Evolutionary conservation across 1,140 invertebrate genomes (phyloP), one percentile per base, ranked within the genome.

Genomic region (Drosophila carrolli): DNA sequence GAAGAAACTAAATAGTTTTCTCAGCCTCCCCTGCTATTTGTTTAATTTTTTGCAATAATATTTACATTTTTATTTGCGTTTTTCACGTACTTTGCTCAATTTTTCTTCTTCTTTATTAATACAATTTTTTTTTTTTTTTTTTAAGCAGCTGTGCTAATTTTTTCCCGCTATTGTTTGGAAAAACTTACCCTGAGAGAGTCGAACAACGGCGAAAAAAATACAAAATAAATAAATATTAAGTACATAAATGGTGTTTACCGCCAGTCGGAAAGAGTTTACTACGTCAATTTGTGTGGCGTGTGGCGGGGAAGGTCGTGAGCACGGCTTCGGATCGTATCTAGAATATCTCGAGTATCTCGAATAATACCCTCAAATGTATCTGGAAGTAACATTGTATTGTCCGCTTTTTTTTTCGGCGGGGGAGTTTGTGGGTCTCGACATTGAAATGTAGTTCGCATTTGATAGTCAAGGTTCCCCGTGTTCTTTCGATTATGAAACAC

Each of bases 11-110:
- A 70, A 78, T 55, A 78, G 65, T 83, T 72, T 80, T 76, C 71
- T 55, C 65, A 57, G 47, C 51, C 41, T 35, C 40, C 40, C 6
- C n/a, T 16, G 14, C 19, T 32, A 38, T 61, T 57, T 81, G 73
- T 70, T 85, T 70, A 66, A 77, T 85, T 81, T 76, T 66, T 85
- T 85, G 81, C 78, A 81, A 86, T 67, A 86, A 85, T 85, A 85
- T 85, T 85, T 77, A 62, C 78, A 48, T 74, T 75, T 83, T 63
- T 72, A 65, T 75, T 81, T 56, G 47, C 60, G 70, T 63, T 83
- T 83, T 75, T 79, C 80, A 83, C 74, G 61, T 63, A 83, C 75
- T 79, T 80, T 60, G 75, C 83, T 83, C 83, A 79, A 76, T 84
- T 71, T 61, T 79, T 58, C 23, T 44, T 58, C 41, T 16, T 13